These are phyloP conservation scores for Coreius guichenoti DNA, from an alignment of 2,797 vertebrate species.

Conservation along the genomic window DNA sequence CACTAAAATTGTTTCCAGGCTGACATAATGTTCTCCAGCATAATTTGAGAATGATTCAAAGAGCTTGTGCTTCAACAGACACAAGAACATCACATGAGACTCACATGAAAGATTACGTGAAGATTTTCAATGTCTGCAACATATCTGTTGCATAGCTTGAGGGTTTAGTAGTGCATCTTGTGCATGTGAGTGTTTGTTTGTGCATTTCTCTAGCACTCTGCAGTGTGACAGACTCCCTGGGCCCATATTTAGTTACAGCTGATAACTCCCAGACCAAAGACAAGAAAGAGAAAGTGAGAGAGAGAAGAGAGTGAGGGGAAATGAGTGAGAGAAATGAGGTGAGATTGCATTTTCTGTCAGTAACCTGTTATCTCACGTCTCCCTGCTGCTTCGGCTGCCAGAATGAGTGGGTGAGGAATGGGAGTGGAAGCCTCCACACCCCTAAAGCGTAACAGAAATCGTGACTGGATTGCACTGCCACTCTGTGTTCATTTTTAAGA, in stretches of 20 bases:
- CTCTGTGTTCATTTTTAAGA: conserved; percentile 3
- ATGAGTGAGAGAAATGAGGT: conserved; percentile 17
- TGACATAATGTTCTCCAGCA: not conserved
- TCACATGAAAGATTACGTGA: not conserved
- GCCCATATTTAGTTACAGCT: conserved; percentile 43
- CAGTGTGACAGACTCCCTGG: conserved; percentile 22
- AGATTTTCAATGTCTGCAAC: not conserved
- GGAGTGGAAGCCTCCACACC: conserved; percentile 35
- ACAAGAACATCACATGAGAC: not conserved
- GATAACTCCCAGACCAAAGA: conserved; percentile 28
- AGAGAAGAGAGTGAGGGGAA: conserved; percentile 20
- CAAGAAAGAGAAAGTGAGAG: conserved; percentile 11
- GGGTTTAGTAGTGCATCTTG: not conserved
- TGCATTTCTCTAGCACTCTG: conserved; percentile 12
- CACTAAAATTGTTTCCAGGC: not conserved
- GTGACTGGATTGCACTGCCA: conserved; percentile 36
- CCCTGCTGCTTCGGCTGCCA: conserved; percentile 9
- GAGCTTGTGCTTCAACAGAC: not conserved
- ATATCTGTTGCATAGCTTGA: not conserved
- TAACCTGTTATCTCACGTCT: conserved; percentile 37
- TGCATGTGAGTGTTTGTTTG: conserved; percentile 3
- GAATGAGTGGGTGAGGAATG: conserved; percentile 25
- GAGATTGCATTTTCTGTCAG: conserved; percentile 20
- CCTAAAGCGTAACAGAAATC: conserved; percentile 43
- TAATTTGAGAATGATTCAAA: not conserved